Base-by-base conservation (phyloP, 2,113 vertebrate genomes). In the Panthera uncia region DNA sequence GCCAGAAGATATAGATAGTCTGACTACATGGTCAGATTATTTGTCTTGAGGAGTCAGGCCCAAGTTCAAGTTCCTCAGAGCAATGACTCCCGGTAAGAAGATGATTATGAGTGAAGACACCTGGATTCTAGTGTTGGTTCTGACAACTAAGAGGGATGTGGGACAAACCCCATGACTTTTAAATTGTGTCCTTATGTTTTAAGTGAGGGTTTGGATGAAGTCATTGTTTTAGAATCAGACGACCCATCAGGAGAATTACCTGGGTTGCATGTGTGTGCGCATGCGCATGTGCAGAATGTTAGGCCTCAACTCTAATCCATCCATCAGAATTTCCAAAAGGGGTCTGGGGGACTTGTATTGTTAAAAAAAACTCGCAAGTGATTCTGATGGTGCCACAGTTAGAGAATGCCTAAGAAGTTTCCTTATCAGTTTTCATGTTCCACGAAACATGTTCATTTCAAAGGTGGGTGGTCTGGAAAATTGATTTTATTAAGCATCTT, bases 291-390 rank as follows among this genome's bases (percentile, higher is more conserved):
- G 9, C 12, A 16, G 31, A 65, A 45, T 66, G 66, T 92, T 89
- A 85, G 33, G 38, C 48, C 27, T 73, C 16, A 45, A 61, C 27
- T 48, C 48, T 29, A 84, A 95, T 63, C 33, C 45, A 18, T 80
- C 33, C 31, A 61, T 95, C 48, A 81, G 15, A 92, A 92, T 94
- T 92, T 97, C 55, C 45, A 69, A 65, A 66, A 89, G 71, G 33
- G 14, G 45, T 80, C 33, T 84, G 16, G 36, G 21, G 45, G 18
- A 81, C 76, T 45, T 90, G 21, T 71, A 18, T 31, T 94, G 66
- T 87, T 55, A 7, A 89, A 83, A 90, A 14, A 90, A 48, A 14
- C 14, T 76, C 25, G 4, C 4, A 38, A 33, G 52, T 79, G 89
- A 82, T 50, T 93, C 76, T n/a, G 36, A 21, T 55, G 36, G 65